A percentile compares a stretch with the other conserved stretches of the same genome.
Conservation (phyloP, 2,888 invertebrate species). For the Coenonympha glycerion region DNA sequence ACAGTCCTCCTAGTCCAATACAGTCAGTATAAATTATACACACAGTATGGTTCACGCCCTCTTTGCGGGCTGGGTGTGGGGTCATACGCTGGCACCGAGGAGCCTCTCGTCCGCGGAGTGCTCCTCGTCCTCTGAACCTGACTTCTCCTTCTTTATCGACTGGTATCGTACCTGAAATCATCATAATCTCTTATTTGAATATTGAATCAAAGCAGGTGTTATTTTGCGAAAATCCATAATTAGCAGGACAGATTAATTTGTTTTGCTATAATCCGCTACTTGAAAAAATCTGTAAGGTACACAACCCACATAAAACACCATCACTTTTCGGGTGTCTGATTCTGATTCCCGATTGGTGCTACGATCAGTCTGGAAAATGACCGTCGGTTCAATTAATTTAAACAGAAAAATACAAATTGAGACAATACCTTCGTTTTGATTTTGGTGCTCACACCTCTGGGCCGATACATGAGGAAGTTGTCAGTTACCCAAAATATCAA, state of each 20-base stretch:
- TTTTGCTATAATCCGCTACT: no score
- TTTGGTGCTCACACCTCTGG: slow-evolving; percentile 68
- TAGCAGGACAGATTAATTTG: no score
- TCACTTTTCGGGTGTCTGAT: no score
- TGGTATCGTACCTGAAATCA: slow-evolving; percentile 73
- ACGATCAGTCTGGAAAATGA: no score
- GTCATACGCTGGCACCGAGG: slow-evolving; percentile 75
- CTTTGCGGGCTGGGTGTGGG: slow-evolving; percentile 52
- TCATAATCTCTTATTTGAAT: not conserved
- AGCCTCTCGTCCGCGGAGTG: slow-evolving; percentile 80
- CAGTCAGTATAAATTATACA: not conserved
- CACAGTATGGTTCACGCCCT: slow-evolving; percentile 45
- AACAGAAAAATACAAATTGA: no score
- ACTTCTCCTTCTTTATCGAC: slow-evolving; percentile 76
- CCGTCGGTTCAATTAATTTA: no score
- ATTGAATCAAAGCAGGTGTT: no score
- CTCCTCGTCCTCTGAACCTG: slow-evolving; percentile 79
- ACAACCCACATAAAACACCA: no score
- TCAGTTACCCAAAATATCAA: slow-evolving; percentile 92
- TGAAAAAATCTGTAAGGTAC: no score
- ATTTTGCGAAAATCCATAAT: no score
- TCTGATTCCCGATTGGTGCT: no score
- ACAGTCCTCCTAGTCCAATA: no score
- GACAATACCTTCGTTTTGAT: slow-evolving; percentile 65
- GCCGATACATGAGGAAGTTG: slow-evolving; percentile 85